phyloP scores from a whole-genome alignment of 2,888 invertebrate species.

The Parochlus steinenii region DNA sequence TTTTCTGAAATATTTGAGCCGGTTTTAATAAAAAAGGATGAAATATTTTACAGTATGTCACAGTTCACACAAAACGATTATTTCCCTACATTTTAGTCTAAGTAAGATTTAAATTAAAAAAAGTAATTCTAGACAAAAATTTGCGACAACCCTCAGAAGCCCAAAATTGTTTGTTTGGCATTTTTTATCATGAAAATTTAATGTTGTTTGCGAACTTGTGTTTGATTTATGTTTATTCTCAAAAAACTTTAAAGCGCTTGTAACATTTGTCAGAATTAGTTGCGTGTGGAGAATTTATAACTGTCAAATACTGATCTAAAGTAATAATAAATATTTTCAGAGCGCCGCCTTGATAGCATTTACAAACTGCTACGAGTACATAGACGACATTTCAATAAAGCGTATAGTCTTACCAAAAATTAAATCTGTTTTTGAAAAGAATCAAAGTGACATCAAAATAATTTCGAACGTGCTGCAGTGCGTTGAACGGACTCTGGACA shows the following conservation, averaged over 20 bases:
- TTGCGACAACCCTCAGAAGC: too few species aligned
- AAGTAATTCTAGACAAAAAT: too few species aligned
- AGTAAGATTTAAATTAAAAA: too few species aligned
- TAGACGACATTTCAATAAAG: conserved; percentile 66
- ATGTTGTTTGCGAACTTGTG: too few species aligned
- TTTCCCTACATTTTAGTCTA: too few species aligned
- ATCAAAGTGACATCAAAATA: conserved; percentile 61
- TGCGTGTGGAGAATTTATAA: conserved; percentile 1
- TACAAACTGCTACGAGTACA: conserved; percentile 64
- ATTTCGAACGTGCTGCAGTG: conserved; percentile 62
- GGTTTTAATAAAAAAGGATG: too few species aligned
- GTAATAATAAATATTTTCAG: conserved; percentile 35
- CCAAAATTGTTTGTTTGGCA: too few species aligned
- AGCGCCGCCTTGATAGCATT: conserved; percentile 79
- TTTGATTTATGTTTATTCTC: background rate
- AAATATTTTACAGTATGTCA: too few species aligned
- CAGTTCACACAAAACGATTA: too few species aligned
- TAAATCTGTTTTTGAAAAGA: conserved; percentile 62
- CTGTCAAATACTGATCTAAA: background rate
- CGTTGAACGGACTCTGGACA: conserved; percentile 63
- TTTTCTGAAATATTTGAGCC: too few species aligned
- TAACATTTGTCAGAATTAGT: too few species aligned
- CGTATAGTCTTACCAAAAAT: conserved; percentile 70
- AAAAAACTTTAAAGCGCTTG: background rate
- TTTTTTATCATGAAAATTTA: too few species aligned